Percentiles rank a stretch among this genome's conserved stretches.
Evolutionary conservation across 1,140 invertebrate genomes (phyloP).

Genomic region (Varroa destructor): DNA sequence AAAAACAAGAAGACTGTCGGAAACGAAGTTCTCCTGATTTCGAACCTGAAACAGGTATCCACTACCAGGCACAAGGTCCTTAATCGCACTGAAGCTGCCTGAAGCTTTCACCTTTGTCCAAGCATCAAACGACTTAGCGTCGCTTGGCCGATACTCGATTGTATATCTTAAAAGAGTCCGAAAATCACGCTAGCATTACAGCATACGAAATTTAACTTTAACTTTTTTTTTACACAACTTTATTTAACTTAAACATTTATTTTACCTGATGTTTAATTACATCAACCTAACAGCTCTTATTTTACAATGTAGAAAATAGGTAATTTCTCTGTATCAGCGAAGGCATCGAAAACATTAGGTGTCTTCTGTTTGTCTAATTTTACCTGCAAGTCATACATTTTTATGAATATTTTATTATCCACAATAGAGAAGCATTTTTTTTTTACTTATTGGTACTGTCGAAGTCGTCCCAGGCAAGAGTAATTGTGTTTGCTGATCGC

Average conservation of each 20-base stretch:
- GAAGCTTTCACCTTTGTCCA: slow-evolving; percentile 8
- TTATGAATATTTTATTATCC: slow-evolving; percentile 24
- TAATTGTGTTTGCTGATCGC: slow-evolving; percentile 36
- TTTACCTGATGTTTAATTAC: too few relatives aligned
- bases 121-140: not conserved
- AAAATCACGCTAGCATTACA: not conserved
- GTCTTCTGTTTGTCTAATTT: too few relatives aligned
- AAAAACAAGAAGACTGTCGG: slow-evolving; percentile 37
- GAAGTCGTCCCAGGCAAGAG: slow-evolving; percentile 41
- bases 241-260: too few relatives aligned
- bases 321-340: too few relatives aligned
- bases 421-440: not conserved
- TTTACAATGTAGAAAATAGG: too few relatives aligned
- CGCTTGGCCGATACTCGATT: slow-evolving; percentile 32
- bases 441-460: slow-evolving; percentile 36
- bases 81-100: slow-evolving; percentile 34
- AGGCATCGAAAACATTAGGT: too few relatives aligned
- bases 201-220: not conserved
- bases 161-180: slow-evolving; percentile 32
- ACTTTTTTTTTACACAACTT: too few relatives aligned
- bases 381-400: not conserved
- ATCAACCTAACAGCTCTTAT: too few relatives aligned
- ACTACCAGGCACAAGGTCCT: slow-evolving; percentile 36
- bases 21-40: slow-evolving; percentile 33
- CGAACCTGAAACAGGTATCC: slow-evolving; percentile 37